A percentile compares a stretch with the other conserved stretches of the same genome.
These are phyloP conservation scores for Corella eumyota DNA, from an alignment of 23 tunicate species.

Conservation along the genomic window DNA sequence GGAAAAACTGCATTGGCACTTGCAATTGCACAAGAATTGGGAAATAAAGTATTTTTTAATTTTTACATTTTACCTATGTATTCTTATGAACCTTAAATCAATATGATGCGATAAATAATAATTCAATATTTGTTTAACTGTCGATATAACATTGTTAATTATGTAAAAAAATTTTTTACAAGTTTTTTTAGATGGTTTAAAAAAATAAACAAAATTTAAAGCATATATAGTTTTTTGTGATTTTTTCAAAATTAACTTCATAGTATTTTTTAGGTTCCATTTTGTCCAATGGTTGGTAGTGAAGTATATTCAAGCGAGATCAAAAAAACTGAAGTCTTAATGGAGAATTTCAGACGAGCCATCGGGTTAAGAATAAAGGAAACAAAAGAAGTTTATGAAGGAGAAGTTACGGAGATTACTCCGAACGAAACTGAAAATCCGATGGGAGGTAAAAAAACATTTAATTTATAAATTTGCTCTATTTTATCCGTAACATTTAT, in stretches of 20 bases:
- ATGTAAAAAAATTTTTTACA: no score
- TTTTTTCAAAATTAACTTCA: no score
- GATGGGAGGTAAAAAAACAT: constrained; percentile 77
- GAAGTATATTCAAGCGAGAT: constrained; percentile 98
- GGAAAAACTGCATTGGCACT: constrained; percentile 98
- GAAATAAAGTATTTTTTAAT: constrained; percentile 61
- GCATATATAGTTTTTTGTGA: no score
- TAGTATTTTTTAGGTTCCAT: constrained; percentile 93
- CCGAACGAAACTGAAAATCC: constrained; percentile 99
- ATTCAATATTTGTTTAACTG: no score
- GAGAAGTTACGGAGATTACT: constrained; percentile 96
- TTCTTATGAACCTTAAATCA: background rate
- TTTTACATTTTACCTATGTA: background rate
- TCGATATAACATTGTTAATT: no score
- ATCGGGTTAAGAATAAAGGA: constrained; percentile 97
- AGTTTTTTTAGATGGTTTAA: no score
- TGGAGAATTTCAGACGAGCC: constrained; percentile 97
- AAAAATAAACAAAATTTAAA: no score
- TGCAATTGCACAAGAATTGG: constrained; percentile 95
- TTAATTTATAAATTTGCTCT: background rate
- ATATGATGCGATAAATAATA: no score
- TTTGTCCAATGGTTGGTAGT: constrained; percentile 99
- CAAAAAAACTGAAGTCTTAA: constrained; percentile 95
- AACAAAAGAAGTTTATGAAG: constrained; percentile 98
- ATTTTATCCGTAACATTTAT: background rate